Conservation (phyloP, 2,888 invertebrate species). For the Reticulitermes lucifugus region DNA sequence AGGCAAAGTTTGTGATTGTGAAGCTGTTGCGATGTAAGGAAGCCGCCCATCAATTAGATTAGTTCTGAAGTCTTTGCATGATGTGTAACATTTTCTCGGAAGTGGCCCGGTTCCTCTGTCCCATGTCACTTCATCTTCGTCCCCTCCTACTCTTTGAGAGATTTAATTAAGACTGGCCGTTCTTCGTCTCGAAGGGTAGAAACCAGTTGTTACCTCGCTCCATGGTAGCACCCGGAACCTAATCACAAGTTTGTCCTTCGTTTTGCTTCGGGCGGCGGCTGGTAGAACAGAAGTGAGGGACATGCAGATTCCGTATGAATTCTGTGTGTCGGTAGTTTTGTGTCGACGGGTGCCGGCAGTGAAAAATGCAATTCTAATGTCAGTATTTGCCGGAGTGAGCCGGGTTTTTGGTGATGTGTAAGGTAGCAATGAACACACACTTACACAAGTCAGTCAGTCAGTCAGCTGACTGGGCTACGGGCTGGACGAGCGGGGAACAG, state of each 20-base stretch:
- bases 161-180: constrained; percentile 50
- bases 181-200: constrained; percentile 33
- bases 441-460: too few relatives aligned
- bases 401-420: too few relatives aligned
- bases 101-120: background rate
- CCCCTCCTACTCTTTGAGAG: constrained; percentile 43
- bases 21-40: constrained; percentile 32
- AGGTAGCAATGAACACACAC: too few relatives aligned
- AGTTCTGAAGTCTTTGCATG: constrained; percentile 34
- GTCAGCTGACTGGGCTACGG: too few relatives aligned
- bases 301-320: background rate
- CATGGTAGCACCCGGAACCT: constrained; percentile 46
- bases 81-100: constrained; percentile 17
- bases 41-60: constrained; percentile 53
- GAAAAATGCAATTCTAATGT: too few relatives aligned
- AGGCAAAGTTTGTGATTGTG: background rate
- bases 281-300: background rate
- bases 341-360: too few relatives aligned
- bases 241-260: constrained; percentile 47
- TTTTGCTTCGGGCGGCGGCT: constrained; percentile 30
- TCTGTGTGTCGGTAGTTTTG: too few relatives aligned
- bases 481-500: too few relatives aligned
- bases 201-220: constrained; percentile 46
- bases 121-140: background rate
- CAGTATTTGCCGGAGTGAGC: too few relatives aligned